Base-by-base conservation (phyloP, 2,113 vertebrate species). In the Crotalus tigris region DNA sequence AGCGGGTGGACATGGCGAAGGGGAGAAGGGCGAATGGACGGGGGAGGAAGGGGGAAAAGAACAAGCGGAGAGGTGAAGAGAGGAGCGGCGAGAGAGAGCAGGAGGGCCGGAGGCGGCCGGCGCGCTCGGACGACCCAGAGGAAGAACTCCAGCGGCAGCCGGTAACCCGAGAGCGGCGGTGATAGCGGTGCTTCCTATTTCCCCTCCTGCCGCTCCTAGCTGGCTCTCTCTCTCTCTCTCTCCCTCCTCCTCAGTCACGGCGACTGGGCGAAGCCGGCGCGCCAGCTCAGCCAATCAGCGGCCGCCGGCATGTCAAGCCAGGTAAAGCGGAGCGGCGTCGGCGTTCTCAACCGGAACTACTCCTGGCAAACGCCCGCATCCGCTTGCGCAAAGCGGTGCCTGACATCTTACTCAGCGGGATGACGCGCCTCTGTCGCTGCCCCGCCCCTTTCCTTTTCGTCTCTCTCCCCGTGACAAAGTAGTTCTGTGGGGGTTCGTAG, bases 1-100 rank as follows among this genome's bases (percentile, higher is more conserved):
- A 39, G 59, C 99, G 98, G 91, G 99, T 99, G 97, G 99, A 97
- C 99, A 99, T 99, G 69, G 96, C 95, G 90, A 91, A 93, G 23
- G 95, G 3, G 3, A 64, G 75, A 33, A 54, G 92, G 91, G 46
- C 87, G 69, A 49, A 49, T 87, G 2, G 93, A 54, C 10, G 0
- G 17, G 69, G n/a, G 88, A 85, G 61, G 26, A 19, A 5, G 24
- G 11, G 3, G 69, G 21, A 10, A 2, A 9, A 91, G 29, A 88
- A 1, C 54, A 4, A 5, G 54, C 1, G 81, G 69, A 75, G 53
- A 85, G 92, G 92, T 23, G 17, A 2, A 26, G 4, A 23, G 4
- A 39, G 33, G 8, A 23, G 29, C 0, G 11, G 33, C 19, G 6
- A 11, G 23, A 3, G 61, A 58, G 53, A 19, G 11, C 5, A 15